These are phyloP conservation scores for Hypanus sabinus DNA, from an alignment of 2,113 vertebrate genomes.

Conservation along the genomic window DNA sequence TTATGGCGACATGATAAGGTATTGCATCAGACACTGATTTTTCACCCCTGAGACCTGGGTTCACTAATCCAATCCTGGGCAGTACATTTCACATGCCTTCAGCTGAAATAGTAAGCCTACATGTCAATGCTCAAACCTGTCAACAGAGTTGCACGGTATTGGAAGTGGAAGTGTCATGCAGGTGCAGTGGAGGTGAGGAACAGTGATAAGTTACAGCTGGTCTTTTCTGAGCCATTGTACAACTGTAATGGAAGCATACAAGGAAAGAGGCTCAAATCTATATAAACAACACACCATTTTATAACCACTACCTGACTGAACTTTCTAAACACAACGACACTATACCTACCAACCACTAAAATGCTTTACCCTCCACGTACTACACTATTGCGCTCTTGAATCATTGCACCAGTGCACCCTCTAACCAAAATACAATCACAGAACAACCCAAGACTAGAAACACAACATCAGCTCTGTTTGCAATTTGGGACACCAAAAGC, in stretches of 20 bases:
- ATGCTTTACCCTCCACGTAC: background rate
- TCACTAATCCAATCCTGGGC: too few species aligned
- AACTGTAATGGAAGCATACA: background rate
- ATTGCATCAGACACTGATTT: background rate
- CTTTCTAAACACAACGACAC: background rate
- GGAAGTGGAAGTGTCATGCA: background rate
- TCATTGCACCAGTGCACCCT: background rate
- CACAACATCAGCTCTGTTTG: background rate
- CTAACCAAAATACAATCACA: background rate
- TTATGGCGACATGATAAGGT: background rate
- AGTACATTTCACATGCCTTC: too few species aligned
- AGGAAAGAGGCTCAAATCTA: background rate
- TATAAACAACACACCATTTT: too few species aligned
- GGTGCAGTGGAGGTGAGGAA: background rate
- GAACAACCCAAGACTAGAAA: background rate
- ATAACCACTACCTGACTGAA: background rate
- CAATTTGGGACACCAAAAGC: too few species aligned
- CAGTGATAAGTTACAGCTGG: background rate
- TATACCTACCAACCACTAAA: background rate
- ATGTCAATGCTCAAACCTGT: background rate
- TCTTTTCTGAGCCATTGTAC: background rate
- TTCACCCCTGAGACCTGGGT: background rate
- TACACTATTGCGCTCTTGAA: background rate
- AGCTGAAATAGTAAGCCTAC: background rate
- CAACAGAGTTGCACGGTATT: background rate